Evolutionary conservation across 1,140 invertebrate species (phyloP), one percentile per base, ranked within the genome.

Genomic region (Nomia melanderi): DNA sequence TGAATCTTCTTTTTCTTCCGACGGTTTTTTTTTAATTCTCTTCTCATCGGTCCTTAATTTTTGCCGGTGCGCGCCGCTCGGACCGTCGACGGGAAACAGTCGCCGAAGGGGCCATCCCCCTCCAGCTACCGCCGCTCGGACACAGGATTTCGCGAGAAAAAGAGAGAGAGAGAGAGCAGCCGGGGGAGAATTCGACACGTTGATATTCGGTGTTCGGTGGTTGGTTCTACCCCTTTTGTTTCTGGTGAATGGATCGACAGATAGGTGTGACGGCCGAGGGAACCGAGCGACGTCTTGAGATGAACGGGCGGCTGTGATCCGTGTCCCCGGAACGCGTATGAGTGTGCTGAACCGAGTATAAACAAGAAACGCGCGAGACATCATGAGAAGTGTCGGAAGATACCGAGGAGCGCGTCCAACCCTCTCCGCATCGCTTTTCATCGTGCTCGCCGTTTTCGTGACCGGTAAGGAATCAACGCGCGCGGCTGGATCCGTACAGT

Each of bases 351-450:
- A 79, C 77, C 47, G 23, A 59, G 47, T 5, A 56, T 44, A 41
- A 77, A 71, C 60, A 44, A 77, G 56, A 75, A 25, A 31, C 27
- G 4, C 53, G 63, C 67, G 31, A 79, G 79, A 65, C 88, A 87
- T 69, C 76, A 90, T 90, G 88, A 85, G 62, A 86, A 88, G 86
- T 84, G 86, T 81, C 87, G 84, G 77, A 81, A 86, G 82, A 78
- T 83, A 85, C 71, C 83, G 87, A 66, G 77, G 79, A 77, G 79
- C 82, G 82, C 65, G 74, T 78, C 53, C 79, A 67, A 62, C 79
- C 80, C 77, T 80, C 78, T 84, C 81, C 82, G 79, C 74, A 82
- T 70, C 78, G 77, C 78, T 89, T 67, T 85, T 88, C 70, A 66
- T 84, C 77, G 57, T 83, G 23, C 59, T 88, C 77, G 82, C 84